These are phyloP conservation scores for Meghimatium bilineatum DNA, from an alignment of 2,888 invertebrate genomes.

Conservation along the genomic window DNA sequence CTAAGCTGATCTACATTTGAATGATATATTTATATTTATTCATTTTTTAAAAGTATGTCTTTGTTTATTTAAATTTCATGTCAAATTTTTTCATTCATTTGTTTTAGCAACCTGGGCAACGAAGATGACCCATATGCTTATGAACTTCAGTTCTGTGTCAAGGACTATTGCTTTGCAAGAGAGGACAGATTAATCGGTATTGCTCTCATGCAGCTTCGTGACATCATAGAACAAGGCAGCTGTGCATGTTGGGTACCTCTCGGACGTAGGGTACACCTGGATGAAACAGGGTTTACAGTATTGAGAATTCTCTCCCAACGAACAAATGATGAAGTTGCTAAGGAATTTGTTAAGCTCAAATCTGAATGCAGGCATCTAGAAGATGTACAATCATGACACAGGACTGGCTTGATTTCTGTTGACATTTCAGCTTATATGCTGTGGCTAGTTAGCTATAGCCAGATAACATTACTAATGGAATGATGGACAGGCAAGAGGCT, in stretches of 20 bases:
- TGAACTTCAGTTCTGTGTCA: slow-evolving; percentile 97
- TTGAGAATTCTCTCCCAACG: slow-evolving; percentile 88
- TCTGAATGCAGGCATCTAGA: slow-evolving; percentile 83
- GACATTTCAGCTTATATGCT: neutral
- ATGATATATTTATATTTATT: too few species aligned
- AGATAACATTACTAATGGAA: neutral
- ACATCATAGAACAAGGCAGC: slow-evolving; percentile 96
- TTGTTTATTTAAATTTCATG: neutral
- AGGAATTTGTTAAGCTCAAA: slow-evolving; percentile 99
- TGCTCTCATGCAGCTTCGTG: slow-evolving; percentile 96
- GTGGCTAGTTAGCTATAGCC: neutral
- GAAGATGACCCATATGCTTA: slow-evolving; percentile 97
- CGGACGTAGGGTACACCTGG: slow-evolving; percentile 96
- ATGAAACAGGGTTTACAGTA: slow-evolving; percentile 90
- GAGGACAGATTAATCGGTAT: slow-evolving; percentile 95
- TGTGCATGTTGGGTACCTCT: slow-evolving; percentile 93
- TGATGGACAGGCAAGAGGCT: neutral
- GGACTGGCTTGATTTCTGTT: neutral
- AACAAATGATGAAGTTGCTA: slow-evolving; percentile 98
- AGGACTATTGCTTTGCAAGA: slow-evolving; percentile 98
- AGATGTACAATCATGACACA: slow-evolving; percentile 59
- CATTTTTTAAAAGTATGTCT: neutral
- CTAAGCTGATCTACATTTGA: too few species aligned
- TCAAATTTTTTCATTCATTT: neutral
- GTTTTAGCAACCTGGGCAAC: slow-evolving; percentile 92